Conservation (phyloP, 2,888 invertebrate species). For the Hirtodrosophila histrioides region DNA sequence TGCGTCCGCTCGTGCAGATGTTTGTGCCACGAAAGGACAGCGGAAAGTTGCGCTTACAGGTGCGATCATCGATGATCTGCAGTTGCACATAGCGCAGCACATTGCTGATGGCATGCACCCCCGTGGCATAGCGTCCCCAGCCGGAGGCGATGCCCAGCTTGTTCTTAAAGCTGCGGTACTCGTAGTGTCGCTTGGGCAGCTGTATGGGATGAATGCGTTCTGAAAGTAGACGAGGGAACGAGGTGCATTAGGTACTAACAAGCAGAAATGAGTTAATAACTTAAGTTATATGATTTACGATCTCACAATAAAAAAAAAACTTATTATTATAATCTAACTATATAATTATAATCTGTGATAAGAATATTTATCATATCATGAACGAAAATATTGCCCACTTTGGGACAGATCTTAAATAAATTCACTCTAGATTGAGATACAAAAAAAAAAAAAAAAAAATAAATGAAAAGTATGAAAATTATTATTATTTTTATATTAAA, state of each 20-base stretch:
- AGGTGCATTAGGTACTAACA: neutral
- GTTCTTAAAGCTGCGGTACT: slow-evolving; percentile 81
- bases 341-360: too few species aligned
- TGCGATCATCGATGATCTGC: slow-evolving; percentile 82
- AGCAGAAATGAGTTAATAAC: too few species aligned
- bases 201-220: slow-evolving; percentile 84
- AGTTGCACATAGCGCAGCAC: slow-evolving; percentile 84
- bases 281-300: too few species aligned
- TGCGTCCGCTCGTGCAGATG: slow-evolving; percentile 84
- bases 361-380: too few species aligned
- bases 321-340: too few species aligned
- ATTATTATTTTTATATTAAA: too few species aligned
- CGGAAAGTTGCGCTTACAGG: slow-evolving; percentile 84
- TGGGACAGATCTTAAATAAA: too few species aligned
- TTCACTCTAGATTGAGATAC: too few species aligned
- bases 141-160: slow-evolving; percentile 84
- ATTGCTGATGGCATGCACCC: slow-evolving; percentile 83
- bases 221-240: slow-evolving; percentile 44
- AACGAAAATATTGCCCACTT: too few species aligned
- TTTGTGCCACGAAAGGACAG: slow-evolving; percentile 83
- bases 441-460: too few species aligned
- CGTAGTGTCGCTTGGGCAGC: slow-evolving; percentile 82
- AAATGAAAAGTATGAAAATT: too few species aligned
- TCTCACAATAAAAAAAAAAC: too few species aligned
- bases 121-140: slow-evolving; percentile 85